Evolutionary conservation across 2,888 invertebrate species (phyloP).

Genomic region (Plebejus melissa): DNA sequence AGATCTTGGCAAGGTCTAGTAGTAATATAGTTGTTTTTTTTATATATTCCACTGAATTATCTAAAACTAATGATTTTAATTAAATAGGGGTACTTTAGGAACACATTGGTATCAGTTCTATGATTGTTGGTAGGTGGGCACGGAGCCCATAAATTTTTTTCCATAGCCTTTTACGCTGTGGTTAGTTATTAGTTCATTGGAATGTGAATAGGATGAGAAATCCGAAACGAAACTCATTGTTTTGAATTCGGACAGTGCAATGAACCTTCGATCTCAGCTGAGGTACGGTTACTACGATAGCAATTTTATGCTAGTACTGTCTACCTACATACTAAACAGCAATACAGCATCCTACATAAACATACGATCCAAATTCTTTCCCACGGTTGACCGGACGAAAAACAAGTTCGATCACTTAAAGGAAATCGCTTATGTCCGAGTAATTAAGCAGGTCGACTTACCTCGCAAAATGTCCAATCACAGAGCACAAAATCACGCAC

Average conservation of each 20-base stretch:
- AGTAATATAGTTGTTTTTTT: too few relatives aligned
- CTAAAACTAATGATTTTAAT: too few relatives aligned
- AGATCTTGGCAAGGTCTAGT: too few relatives aligned
- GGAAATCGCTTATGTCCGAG: slow-evolving; percentile 60
- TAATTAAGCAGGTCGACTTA: slow-evolving; percentile 54
- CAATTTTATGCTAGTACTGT: neutral
- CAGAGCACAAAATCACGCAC: slow-evolving; percentile 46
- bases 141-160: too few relatives aligned
- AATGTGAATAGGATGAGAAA: neutral
- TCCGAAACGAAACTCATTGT: slow-evolving; percentile 1
- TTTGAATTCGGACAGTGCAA: slow-evolving; percentile 12
- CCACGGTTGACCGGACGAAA: slow-evolving; percentile 69
- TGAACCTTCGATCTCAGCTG: slow-evolving; percentile 12
- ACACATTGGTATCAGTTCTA: too few relatives aligned
- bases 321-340: neutral
- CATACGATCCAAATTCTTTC: slow-evolving; percentile 61
- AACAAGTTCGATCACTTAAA: slow-evolving; percentile 68
- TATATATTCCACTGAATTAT: too few relatives aligned
- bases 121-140: too few relatives aligned
- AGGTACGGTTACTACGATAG: neutral
- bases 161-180: too few relatives aligned
- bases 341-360: slow-evolving; percentile 20
- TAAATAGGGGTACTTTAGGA: too few relatives aligned
- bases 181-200: neutral
- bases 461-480: slow-evolving; percentile 47